These are phyloP conservation scores for Cottoperca gobio DNA, from an alignment of 2,797 vertebrate species.

Conservation along the genomic window DNA sequence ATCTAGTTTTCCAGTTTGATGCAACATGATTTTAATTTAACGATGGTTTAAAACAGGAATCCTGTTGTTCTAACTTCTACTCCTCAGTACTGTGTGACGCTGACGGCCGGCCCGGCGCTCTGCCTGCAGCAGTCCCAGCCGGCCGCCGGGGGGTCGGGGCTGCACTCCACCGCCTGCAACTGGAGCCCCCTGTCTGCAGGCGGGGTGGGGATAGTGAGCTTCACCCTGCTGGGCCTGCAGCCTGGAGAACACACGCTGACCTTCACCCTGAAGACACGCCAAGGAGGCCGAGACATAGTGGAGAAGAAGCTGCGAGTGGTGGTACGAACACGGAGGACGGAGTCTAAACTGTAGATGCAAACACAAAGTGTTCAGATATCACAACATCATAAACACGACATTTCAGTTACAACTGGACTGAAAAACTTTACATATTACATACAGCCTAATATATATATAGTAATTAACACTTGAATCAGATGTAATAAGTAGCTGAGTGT, in stretches of 20 bases:
- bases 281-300: constrained; percentile 72
- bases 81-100: constrained; percentile 87
- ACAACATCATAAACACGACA: too few relatives aligned
- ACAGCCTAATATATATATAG: too few relatives aligned
- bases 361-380: too few relatives aligned
- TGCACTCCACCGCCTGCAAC: constrained; percentile 53
- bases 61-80: too few relatives aligned
- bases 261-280: constrained; percentile 81
- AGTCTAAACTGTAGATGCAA: too few relatives aligned
- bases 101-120: constrained; percentile 83
- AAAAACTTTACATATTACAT: too few relatives aligned
- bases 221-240: constrained; percentile 89
- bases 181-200: constrained; percentile 16
- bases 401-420: too few relatives aligned
- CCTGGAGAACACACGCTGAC: constrained; percentile 88
- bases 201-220: constrained; percentile 75
- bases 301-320: constrained; percentile 89
- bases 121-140: constrained; percentile 82
- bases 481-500: too few relatives aligned
- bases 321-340: constrained; percentile 84
- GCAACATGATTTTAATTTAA: too few relatives aligned
- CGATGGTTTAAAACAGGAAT: too few relatives aligned
- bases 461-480: too few relatives aligned
- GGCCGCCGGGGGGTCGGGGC: rapidly evolving
- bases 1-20: too few relatives aligned